These are phyloP conservation scores for Actinia equina DNA, from an alignment of 64 coral and sea anemone genomes.

Conservation along the genomic window DNA sequence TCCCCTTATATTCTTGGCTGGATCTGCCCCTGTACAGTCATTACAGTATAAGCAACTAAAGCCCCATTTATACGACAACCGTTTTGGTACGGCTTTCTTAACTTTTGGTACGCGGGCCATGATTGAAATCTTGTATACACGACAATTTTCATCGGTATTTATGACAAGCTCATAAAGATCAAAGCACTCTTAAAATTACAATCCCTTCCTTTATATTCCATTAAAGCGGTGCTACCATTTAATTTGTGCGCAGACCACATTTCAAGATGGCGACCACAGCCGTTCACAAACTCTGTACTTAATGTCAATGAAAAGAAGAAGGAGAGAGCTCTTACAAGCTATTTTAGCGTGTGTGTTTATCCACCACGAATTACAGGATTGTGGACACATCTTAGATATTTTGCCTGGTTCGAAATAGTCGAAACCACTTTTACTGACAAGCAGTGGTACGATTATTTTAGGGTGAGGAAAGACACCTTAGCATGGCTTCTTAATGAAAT, in stretches of 20 bases:
- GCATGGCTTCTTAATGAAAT: slow-evolving; percentile 4
- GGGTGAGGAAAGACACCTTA: not conserved
- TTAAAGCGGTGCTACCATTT: no score
- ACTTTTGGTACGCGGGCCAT: not conserved
- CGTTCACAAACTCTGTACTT: not conserved
- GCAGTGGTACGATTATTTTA: not conserved
- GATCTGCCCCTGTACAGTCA: no score
- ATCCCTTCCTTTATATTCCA: no score
- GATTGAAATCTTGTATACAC: not conserved
- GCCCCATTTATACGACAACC: not conserved
- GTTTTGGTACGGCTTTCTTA: not conserved
- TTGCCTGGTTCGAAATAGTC: not conserved
- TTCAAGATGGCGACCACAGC: not conserved
- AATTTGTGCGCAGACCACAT: no score
- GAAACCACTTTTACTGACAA: slow-evolving; percentile 11
- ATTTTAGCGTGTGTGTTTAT: not conserved
- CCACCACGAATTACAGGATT: not conserved
- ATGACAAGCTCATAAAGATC: not conserved
- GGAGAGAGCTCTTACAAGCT: not conserved
- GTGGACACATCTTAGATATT: not conserved
- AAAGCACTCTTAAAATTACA: not conserved
- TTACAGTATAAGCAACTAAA: no score
- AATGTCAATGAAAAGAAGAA: not conserved
- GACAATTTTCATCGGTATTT: not conserved
- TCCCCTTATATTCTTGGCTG: no score